Evolutionary conservation across 2,113 vertebrate species (phyloP), one percentile per base, ranked within the genome.

Genomic region (Benitochromis conjunctus): DNA sequence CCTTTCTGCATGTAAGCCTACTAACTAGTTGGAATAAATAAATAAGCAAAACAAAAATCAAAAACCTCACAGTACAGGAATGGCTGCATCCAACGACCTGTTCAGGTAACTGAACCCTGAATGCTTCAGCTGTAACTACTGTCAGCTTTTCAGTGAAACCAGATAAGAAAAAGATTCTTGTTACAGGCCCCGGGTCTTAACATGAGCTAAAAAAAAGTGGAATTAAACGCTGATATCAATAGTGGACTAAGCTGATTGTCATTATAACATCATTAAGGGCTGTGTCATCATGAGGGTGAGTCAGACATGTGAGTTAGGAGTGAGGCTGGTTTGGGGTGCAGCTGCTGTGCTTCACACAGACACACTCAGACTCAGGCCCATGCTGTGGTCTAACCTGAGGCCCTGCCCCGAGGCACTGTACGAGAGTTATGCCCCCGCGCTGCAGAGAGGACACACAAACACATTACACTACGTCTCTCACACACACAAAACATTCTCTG

Each of bases 351-450:
- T 66, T 31, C 84, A 89, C 9, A 87, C 31, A 86, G 78, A 85
- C 9, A 80, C 60, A 81, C 55, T 88, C 43, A 51, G 10, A 60
- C 55, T 81, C 83, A 88, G 64, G 83, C 84, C 48, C 94, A 95
- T 94, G 93, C 93, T 87, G 86, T 21, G 82, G 80, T 94, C 94
- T 95, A 91, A 96, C 95, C 96, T 96, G 95, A 92, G 87, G 91
- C 91, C 86, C 92, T 91, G 91, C 91, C 91, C 90, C 90, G 91
- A 83, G 91, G 92, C 86, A 91, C 92, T 84, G 79, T 18, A 82
- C 86, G 84, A 88, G 88, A 85, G 91, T 83, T 89, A 87, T 92
- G 92, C 86, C 95, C 94, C 81, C 91, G 90, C 85, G 87, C 94
- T 95, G 95, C 89, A 89, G 84, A 92, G 90, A 94, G 74, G 92